Percentiles rank a stretch among this genome's conserved stretches.
Conservation (phyloP, 1,140 invertebrate species). For the Harlomillsia oculata region DNA sequence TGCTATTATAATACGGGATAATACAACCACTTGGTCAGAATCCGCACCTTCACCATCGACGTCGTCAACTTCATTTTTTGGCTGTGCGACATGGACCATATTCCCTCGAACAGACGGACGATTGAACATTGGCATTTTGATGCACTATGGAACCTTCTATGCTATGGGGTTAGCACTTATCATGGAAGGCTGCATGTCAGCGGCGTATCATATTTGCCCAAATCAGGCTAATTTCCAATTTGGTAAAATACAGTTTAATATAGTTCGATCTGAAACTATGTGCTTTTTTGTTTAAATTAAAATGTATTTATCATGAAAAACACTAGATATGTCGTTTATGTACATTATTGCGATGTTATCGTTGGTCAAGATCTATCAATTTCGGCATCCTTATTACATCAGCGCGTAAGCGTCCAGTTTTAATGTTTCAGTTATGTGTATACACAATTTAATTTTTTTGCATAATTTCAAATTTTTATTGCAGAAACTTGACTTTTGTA, state of each 20-base stretch:
- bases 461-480: conserved; percentile 1
- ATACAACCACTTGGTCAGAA: no score
- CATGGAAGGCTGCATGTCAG: conserved; percentile 12
- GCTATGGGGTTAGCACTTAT: conserved; percentile 21
- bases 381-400: conserved; percentile 32
- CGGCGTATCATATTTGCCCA: conserved; percentile 50
- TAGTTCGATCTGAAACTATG: no score
- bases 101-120: conserved; percentile 6
- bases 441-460: no score
- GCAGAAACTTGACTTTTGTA: conserved; percentile 21
- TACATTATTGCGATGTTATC: conserved; percentile 30
- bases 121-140: conserved; percentile 25
- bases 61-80: no score
- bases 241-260: no score
- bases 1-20: no score
- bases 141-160: conserved; percentile 34
- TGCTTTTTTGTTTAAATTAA: background rate
- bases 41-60: no score
- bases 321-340: conserved; percentile 34
- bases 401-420: conserved; percentile 34
- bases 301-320: background rate
- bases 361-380: conserved; percentile 31
- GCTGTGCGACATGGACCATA: no score
- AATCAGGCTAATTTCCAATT: conserved; percentile 52
- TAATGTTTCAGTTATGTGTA: no score